Evolutionary conservation across 2,888 invertebrate genomes (phyloP).

Genomic region (Ectemnius lituratus): DNA sequence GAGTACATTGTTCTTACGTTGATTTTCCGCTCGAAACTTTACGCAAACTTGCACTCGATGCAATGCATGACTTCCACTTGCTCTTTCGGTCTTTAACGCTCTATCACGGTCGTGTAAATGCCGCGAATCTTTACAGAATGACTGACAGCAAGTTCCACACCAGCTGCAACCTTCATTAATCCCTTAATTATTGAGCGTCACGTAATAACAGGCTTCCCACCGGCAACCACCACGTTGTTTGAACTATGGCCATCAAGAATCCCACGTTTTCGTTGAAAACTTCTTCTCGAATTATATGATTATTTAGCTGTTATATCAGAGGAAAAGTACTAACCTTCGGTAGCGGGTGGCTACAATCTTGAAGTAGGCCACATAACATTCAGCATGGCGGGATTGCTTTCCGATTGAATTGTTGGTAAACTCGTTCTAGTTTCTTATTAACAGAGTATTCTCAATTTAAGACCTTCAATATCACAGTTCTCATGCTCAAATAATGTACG

Average conservation of each 20-base stretch:
- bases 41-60: too few species aligned
- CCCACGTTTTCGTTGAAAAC: not conserved
- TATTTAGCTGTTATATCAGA: constrained; percentile 1
- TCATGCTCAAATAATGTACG: too few species aligned
- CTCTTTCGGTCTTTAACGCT: not conserved
- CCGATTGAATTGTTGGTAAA: too few species aligned
- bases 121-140: not conserved
- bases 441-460: too few species aligned
- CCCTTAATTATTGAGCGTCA: too few species aligned
- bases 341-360: too few species aligned
- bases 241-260: too few species aligned
- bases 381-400: too few species aligned
- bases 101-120: not conserved
- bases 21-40: too few species aligned
- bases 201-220: not conserved
- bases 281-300: not conserved
- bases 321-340: constrained; percentile 1
- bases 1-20: constrained; percentile 42
- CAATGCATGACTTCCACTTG: not conserved
- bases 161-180: not conserved
- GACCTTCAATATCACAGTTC: too few species aligned
- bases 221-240: not conserved
- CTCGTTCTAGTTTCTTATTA: too few species aligned
- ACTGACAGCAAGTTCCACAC: not conserved
- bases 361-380: too few species aligned